Conservation (phyloP, 1,140 invertebrate species). For the Tenebrio molitor region DNA sequence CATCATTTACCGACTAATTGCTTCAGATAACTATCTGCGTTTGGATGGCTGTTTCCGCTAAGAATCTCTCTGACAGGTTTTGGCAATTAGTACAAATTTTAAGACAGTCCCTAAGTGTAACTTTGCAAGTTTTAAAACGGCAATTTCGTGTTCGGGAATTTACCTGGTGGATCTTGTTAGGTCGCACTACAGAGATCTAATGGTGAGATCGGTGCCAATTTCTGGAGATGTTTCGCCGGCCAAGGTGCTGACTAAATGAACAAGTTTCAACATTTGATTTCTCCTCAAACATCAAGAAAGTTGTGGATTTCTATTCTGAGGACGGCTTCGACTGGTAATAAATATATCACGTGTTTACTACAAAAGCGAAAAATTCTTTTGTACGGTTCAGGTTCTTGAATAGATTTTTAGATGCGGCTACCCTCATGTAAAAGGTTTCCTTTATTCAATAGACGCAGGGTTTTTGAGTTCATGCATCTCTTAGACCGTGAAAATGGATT, state of each 20-base stretch:
- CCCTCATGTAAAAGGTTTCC: slow-evolving; percentile 22
- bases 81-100: slow-evolving; percentile 48
- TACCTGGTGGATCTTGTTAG: slow-evolving; percentile 20
- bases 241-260: neutral
- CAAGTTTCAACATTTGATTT: slow-evolving; percentile 18
- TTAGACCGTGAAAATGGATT: slow-evolving; percentile 48
- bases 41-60: slow-evolving; percentile 28
- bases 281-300: neutral
- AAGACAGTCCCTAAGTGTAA: slow-evolving; percentile 41
- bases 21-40: slow-evolving; percentile 6
- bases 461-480: slow-evolving; percentile 24
- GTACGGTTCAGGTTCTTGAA: slow-evolving; percentile 29
- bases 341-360: slow-evolving; percentile 48
- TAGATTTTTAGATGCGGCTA: slow-evolving; percentile 43
- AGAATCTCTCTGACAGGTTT: slow-evolving; percentile 33
- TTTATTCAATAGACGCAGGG: slow-evolving; percentile 32
- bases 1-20: slow-evolving; percentile 29
- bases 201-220: slow-evolving; percentile 8
- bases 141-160: slow-evolving; percentile 28
- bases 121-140: slow-evolving; percentile 39
- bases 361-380: slow-evolving; percentile 49
- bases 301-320: slow-evolving; percentile 1
- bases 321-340: slow-evolving; percentile 36
- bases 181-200: slow-evolving; percentile 10
- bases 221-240: neutral